Evolutionary conservation across 2,888 invertebrate species (phyloP).

Genomic region (Hoplodrina ambigua): DNA sequence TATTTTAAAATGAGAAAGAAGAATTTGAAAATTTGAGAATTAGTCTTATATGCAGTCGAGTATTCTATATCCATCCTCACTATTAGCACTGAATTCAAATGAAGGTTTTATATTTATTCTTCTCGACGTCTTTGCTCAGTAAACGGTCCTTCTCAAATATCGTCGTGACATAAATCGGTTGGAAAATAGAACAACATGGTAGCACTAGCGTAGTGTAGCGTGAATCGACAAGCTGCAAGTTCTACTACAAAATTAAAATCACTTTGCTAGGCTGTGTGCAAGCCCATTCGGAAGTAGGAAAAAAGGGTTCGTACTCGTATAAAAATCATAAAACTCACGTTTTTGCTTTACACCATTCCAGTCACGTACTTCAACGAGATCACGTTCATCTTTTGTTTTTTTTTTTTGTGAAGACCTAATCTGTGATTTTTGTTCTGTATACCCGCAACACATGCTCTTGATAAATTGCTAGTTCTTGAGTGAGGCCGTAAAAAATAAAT

Average conservation of each 20-base stretch:
- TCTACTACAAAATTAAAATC: slow-evolving; percentile 62
- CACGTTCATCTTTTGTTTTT: slow-evolving; percentile 80
- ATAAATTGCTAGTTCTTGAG: slow-evolving; percentile 80
- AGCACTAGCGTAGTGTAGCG: slow-evolving; percentile 2
- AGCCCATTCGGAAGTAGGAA: slow-evolving; percentile 64
- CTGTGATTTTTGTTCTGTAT: slow-evolving; percentile 73
- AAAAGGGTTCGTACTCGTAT: slow-evolving; percentile 71
- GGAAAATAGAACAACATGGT: slow-evolving; percentile 33
- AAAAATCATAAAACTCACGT: slow-evolving; percentile 80
- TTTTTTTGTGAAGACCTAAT: slow-evolving; percentile 78
- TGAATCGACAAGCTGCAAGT: slow-evolving; percentile 30
- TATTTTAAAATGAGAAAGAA: background rate
- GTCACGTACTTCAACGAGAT: slow-evolving; percentile 77
- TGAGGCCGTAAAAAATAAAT: slow-evolving; percentile 69
- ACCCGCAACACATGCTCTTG: slow-evolving; percentile 78
- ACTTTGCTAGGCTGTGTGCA: slow-evolving; percentile 46
- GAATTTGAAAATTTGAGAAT: background rate
- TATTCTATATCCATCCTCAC: background rate
- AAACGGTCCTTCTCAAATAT: slow-evolving; percentile 39
- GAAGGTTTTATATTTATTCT: background rate
- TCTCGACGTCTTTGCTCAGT: slow-evolving; percentile 16
- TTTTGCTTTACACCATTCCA: slow-evolving; percentile 70
- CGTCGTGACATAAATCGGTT: slow-evolving; percentile 38
- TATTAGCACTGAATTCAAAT: slow-evolving; percentile 11
- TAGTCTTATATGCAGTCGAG: background rate